Evolutionary conservation across 2,888 invertebrate genomes (phyloP), one percentile per base, ranked within the genome.

Genomic region (Meteorus colon): DNA sequence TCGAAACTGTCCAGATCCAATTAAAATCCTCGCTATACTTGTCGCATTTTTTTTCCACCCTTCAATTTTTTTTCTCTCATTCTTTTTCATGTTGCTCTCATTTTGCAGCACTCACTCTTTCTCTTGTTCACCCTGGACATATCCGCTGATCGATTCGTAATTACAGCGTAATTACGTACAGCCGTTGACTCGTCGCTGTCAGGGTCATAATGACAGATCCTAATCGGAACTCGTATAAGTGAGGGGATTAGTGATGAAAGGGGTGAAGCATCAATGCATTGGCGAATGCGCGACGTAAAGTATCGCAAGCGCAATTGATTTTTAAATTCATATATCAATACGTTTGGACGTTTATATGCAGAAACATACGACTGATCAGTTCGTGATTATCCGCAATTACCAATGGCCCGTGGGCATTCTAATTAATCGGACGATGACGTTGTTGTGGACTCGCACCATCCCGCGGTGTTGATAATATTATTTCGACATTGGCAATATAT

Each of bases 1-100:
- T 75, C 75, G 75, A 75, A 75, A 75, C 72, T 75, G 75, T 75
- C 75, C 75, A 66, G 66, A 75, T 75, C 75, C 75, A 75, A 75
- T 75, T 75, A 75, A 75, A 75, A 75, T 75, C 66, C 67, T 62
- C 71, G 67, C 75, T 72, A 60, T 72, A 72, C 67, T 59, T 67
- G 60, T 75, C 69, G 48, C 63, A 24, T 63, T 70, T 63, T 75
- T 51, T n/a, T 14, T 71, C 29, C 37, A 60, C 41, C 27, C 55
- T 68, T 66, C 45, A 16, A 16, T 65, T 45, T 66, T 59, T 65
- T 62, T n/a, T 63, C n/a, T 48, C 45, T 45, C 16, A 29, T 48
- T 51, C 14, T 68, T 48, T 71, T 37, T 45, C 34, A 55, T 63
- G n/a, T 65, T 51, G 31, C 72, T 45, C 63, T 34, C 19, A 51